Conservation (phyloP, 2,888 invertebrate species). For the Amiota minor region DNA sequence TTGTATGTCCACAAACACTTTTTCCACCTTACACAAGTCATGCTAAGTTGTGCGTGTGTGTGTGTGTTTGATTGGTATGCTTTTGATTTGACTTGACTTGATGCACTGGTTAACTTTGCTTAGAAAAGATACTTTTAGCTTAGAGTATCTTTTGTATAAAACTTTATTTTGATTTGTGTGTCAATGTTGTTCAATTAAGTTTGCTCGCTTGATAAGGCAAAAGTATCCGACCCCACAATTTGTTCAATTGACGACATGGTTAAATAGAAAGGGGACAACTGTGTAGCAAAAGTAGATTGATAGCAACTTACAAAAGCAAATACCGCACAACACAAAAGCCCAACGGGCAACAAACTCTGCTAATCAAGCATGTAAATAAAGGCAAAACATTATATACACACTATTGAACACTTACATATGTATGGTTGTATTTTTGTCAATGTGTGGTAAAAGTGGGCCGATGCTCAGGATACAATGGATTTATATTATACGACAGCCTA, state of each 20-base stretch:
- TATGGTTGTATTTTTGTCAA: background rate
- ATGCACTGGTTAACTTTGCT: too few relatives aligned
- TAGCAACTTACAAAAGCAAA: conserved; percentile 39
- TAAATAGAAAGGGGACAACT: background rate
- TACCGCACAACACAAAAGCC: conserved; percentile 37
- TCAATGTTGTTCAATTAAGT: conserved; percentile 64
- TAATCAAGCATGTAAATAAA: conserved; percentile 67
- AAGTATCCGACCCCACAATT: conserved; percentile 30
- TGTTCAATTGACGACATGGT: background rate
- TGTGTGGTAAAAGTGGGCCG: too few relatives aligned
- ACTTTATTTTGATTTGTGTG: conserved; percentile 52
- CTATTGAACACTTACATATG: conserved; percentile 41
- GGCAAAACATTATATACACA: conserved; percentile 46
- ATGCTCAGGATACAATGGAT: too few relatives aligned
- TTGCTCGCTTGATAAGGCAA: conserved; percentile 57
- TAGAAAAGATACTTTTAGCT: too few relatives aligned
- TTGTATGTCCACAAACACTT: too few relatives aligned
- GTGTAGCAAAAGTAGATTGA: conserved; percentile 50
- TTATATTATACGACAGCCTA: too few relatives aligned
- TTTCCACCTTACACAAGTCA: background rate
- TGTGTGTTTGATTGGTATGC: too few relatives aligned
- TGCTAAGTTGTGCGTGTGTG: conserved; percentile 27
- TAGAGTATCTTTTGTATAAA: too few relatives aligned
- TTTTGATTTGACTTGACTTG: too few relatives aligned
- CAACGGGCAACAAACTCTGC: conserved; percentile 38